Conservation (phyloP, 1,140 invertebrate species). For the Gryllus bimaculatus region DNA sequence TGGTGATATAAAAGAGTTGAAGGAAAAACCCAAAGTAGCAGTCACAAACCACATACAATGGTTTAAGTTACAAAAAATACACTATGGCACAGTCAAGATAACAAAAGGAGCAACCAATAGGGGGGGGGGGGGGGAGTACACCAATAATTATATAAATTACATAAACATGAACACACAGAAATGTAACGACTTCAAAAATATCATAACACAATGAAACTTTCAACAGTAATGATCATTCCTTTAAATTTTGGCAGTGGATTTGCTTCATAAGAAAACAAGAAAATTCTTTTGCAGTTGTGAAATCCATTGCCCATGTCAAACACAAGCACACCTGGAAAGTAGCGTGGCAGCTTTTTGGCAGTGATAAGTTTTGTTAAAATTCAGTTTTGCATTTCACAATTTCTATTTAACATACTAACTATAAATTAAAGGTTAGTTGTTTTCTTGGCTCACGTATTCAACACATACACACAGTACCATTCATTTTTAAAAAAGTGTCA, state of each 20-base stretch:
- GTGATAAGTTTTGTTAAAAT: slow-evolving; percentile 1
- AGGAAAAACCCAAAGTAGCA: neutral
- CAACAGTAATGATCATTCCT: neutral
- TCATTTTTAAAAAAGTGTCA: neutral
- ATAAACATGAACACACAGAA: slow-evolving; percentile 5
- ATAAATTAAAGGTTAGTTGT: slow-evolving; percentile 1
- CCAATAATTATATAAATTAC: neutral
- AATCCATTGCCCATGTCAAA: slow-evolving; percentile 1
- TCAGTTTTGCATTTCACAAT: neutral
- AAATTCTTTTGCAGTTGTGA: neutral
- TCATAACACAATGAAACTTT: neutral
- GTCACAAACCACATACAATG: neutral
- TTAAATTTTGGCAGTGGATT: neutral
- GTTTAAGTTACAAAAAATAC: neutral
- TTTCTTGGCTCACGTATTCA: neutral
- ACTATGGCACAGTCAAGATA: neutral
- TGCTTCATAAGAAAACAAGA: neutral
- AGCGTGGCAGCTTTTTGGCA: neutral
- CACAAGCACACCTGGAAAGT: slow-evolving; percentile 3
- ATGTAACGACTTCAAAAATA: neutral
- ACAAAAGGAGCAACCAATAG: neutral
- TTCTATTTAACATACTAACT: neutral
- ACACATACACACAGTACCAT: neutral
- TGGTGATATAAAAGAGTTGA: neutral
- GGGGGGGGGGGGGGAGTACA: neutral